A percentile compares a stretch with the other conserved stretches of the same genome.
These are phyloP conservation scores for Tigriopus californicus DNA, from an alignment of 2,888 invertebrate genomes.

Conservation along the genomic window DNA sequence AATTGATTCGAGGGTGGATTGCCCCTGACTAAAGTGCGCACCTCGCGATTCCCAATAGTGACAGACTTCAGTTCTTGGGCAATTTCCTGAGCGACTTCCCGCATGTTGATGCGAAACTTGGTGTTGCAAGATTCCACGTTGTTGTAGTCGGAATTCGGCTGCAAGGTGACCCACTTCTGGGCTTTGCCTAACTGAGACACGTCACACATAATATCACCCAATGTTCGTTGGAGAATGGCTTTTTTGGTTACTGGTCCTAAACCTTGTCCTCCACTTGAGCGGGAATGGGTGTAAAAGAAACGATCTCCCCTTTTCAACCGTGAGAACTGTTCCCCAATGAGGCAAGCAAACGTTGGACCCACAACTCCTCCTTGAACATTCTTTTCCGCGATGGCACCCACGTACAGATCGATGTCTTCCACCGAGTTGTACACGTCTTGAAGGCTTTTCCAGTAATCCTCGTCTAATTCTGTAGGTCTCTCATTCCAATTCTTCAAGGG, in stretches of 20 bases:
- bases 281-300: conserved; percentile 15
- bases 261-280: background rate
- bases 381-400: conserved; percentile 35
- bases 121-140: background rate
- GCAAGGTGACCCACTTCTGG: conserved; percentile 15
- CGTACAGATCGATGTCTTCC: conserved; percentile 38
- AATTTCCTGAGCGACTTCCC: background rate
- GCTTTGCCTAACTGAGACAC: background rate
- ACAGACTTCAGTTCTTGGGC: background rate
- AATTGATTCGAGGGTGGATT: no score
- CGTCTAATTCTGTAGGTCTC: background rate
- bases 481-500: background rate
- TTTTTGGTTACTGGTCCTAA: background rate
- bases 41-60: no score
- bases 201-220: conserved; percentile 12
- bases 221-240: conserved; percentile 5
- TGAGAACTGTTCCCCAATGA: conserved; percentile 30
- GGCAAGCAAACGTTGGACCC: conserved; percentile 38
- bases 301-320: conserved; percentile 9
- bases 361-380: conserved; percentile 33
- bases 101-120: background rate
- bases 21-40: no score
- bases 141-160: conserved; percentile 12
- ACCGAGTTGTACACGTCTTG: conserved; percentile 28
- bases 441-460: conserved; percentile 7